Base-by-base conservation (phyloP, 1,140 invertebrate species). In the Pseudomyrmex cubaensis region DNA sequence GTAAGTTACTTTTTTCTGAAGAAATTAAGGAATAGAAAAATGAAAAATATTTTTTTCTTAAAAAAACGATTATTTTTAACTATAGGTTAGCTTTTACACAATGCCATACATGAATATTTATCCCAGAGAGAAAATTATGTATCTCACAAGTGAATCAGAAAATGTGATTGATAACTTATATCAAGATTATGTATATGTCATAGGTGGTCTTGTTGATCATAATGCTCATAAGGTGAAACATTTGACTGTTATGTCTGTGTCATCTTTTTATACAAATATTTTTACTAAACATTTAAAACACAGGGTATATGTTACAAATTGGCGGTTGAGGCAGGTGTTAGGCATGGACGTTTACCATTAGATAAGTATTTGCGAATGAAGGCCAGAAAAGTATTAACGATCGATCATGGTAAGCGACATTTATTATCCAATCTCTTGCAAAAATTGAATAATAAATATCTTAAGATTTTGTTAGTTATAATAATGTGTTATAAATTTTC, bases 141-240 rank as follows among this genome's bases (percentile, higher is more conserved):
- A 99, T 94, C 95, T 99, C 69, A 97, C 98, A 22, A 98, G 98
- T 93, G 99, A 99, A 92, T 99, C 99, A 3, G 96, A 98, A 69
- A 98, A 98, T 95, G 94, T 98, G 2, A 95, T 99, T 74, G 95
- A 96, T 72, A 93, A 95, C 66, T 94, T 99, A 83, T 96, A 98
- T 86, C 95, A 97, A 15, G 95, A 96, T 80, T 97, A 97, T 93
- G 96, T 97, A 59, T 99, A 99, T 91, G 96, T 99, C 57, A 99
- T 99, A 94, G 99, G 99, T 61, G 99, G 99, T 67, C 94, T 99
- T 17, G 98, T 99, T 0, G 99, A 99, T 95, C 99, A 99, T 92
- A 99, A 99, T 95, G 95, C 96, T 87, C 97, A 99, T 88, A 99
- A 99, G 95, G 97, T 98, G 93, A 91, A 83, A 59, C 12, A 76